Percentiles rank a stretch among this genome's conserved stretches.
Conservation (phyloP, 1,140 invertebrate genomes). For the Drosophila sulfurigaster region DNA sequence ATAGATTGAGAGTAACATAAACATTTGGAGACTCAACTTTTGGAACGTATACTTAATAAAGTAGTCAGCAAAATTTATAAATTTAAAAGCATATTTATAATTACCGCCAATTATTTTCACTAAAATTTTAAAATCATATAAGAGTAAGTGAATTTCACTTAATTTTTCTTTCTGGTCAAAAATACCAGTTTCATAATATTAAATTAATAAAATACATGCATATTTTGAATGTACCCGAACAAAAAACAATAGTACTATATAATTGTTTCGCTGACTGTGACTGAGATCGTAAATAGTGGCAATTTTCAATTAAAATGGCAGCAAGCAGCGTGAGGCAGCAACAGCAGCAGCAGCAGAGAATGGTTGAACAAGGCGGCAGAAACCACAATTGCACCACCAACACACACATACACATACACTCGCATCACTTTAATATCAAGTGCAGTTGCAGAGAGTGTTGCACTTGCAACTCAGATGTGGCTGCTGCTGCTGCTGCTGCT, state of each 20-base stretch:
- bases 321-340: neutral
- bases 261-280: slow-evolving; percentile 34
- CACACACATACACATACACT: neutral
- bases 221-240: neutral
- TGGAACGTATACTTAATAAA: no score
- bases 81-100: no score
- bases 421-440: slow-evolving; percentile 27
- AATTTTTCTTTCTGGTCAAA: neutral
- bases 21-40: no score
- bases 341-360: neutral
- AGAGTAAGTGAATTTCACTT: no score
- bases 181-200: neutral
- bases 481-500: slow-evolving; percentile 1
- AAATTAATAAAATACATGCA: neutral
- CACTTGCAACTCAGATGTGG: slow-evolving; percentile 11
- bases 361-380: slow-evolving; percentile 14
- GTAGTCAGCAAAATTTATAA: no score
- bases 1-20: no score
- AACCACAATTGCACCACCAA: slow-evolving; percentile 31
- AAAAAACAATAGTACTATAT: neutral
- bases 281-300: slow-evolving; percentile 40
- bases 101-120: no score
- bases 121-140: no score
- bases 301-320: slow-evolving; percentile 50
- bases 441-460: slow-evolving; percentile 6